Conservation (phyloP, 2,113 vertebrate genomes). For the Plecotus auritus region DNA sequence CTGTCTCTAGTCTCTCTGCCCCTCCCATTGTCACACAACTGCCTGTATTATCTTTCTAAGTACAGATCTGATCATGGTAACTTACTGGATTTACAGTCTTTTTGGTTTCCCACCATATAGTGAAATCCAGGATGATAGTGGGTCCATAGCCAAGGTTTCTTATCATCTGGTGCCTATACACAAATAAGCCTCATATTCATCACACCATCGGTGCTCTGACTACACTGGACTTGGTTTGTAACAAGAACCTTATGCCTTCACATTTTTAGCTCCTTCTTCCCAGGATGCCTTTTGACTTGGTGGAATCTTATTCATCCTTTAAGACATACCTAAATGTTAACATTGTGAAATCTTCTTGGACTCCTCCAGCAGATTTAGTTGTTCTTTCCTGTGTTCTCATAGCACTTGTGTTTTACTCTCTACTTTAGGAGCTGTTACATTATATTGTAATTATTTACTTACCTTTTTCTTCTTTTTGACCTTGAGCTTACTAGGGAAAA, state of each 20-base stretch:
- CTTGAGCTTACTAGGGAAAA: neutral
- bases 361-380: neutral
- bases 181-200: neutral
- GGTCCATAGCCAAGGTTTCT: neutral
- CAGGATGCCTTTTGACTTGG: neutral
- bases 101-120: neutral
- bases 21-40: neutral
- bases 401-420: neutral
- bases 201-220: neutral
- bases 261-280: neutral
- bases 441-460: neutral
- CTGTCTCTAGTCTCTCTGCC: neutral
- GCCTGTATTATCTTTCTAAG: neutral
- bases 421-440: accelerated
- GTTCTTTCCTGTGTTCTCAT: neutral
- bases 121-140: neutral
- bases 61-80: neutral
- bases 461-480: neutral
- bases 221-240: neutral
- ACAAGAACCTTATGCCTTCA: neutral
- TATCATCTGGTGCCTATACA: neutral
- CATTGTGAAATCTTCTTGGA: neutral
- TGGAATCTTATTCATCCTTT: neutral
- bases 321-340: neutral
- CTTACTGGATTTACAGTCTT: neutral